Base-by-base conservation (phyloP, 2,113 vertebrate species). In the Theristicus caerulescens region DNA sequence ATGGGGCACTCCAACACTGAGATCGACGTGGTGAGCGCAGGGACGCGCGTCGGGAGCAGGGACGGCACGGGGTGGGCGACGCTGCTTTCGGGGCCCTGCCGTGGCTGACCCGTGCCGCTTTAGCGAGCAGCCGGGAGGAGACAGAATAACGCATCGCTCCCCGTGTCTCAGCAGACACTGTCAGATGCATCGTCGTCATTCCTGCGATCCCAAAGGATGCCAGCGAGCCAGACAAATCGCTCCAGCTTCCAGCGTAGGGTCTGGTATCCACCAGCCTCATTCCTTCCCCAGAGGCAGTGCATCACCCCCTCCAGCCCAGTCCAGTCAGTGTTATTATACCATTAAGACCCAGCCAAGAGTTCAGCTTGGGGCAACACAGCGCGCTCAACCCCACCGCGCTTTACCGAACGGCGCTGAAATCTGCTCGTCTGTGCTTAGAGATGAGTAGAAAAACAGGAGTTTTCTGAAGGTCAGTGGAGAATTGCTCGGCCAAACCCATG, bases 1-100 rank as follows among this genome's bases (percentile, higher is more conserved):
- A 99, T 99, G 99, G 99, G 99, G 3, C 99, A 99, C 98, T 99
- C 99, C 96, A 99, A 99, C 98, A 99, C 99, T 0, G 99, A 99
- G 98, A 99, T 99, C 18, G 99, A 99, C 4, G 99, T 99, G 99
- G 99, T 99, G 97, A 98, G 98, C n/a, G 8, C 14, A 0, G 61
- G 70, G 32, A 8, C 1, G 11, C 1, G 20, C 2, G 3, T 4
- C 2, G 13, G 89, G 73, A 2, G 21, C 2, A 12, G 26, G 66
- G 32, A 6, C 0, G 4, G 29, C 25, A 5, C 9, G 2, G 14
- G 11, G 22, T 5, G 65, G 34, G 32, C 4, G n/a, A 8, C 0
- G 4, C 21, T 4, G 62, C 8, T 14, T 27, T n/a, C 1, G 25
- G 86, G 55, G 38, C 49, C 44, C 40, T 16, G 7, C 67, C 2